Conservation (phyloP, 2,888 invertebrate species). For the Microchrysa polita region DNA sequence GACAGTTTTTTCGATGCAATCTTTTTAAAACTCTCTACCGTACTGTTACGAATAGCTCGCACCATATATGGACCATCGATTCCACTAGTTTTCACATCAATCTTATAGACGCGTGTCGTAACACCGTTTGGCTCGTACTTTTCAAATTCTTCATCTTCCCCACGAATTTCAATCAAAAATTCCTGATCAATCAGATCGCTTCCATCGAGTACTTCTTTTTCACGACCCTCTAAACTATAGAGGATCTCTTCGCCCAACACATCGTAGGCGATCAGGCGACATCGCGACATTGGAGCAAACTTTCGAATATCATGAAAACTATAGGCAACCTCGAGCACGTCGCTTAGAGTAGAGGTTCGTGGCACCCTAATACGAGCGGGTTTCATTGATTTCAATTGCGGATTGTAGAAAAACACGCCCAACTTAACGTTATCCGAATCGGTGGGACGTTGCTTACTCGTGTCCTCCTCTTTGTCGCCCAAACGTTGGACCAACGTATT, state of each 20-base stretch:
- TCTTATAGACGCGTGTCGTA: conserved; percentile 69
- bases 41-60: conserved; percentile 69
- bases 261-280: conserved; percentile 78
- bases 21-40: conserved; percentile 69
- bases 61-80: conserved; percentile 71
- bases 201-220: conserved; percentile 64
- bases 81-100: conserved; percentile 71
- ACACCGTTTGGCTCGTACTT: conserved; percentile 72
- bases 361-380: conserved; percentile 70
- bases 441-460: conserved; percentile 67
- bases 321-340: conserved; percentile 70
- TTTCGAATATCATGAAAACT: conserved; percentile 69
- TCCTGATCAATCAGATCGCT: conserved; percentile 63
- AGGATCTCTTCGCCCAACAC: conserved; percentile 72
- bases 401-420: conserved; percentile 73
- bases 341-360: conserved; percentile 69
- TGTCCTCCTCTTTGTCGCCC: conserved; percentile 73
- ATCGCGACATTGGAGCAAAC: conserved; percentile 71
- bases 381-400: conserved; percentile 66
- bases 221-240: conserved; percentile 72
- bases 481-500: conserved; percentile 72
- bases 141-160: conserved; percentile 70
- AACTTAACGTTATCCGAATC: conserved; percentile 72
- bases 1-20: conserved; percentile 67
- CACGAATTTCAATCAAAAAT: conserved; percentile 71